These are phyloP conservation scores for Nesoenas mayeri DNA, from an alignment of 2,113 vertebrate species.

Conservation along the genomic window DNA sequence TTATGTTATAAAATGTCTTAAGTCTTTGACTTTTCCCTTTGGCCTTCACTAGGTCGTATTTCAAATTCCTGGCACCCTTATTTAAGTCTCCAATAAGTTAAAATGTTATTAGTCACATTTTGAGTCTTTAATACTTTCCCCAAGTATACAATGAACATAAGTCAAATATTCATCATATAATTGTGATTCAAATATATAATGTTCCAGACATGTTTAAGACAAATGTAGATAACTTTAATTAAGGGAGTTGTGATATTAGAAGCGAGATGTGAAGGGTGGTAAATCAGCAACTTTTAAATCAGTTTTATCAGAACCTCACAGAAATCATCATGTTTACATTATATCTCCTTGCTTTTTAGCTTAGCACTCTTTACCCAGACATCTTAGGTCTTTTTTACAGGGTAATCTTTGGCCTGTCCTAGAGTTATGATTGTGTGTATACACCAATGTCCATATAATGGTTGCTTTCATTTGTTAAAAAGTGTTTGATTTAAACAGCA, in stretches of 20 bases:
- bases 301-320: background rate
- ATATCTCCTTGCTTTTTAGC: background rate
- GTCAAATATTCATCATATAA: conserved; percentile 21
- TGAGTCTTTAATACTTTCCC: conserved; percentile 8
- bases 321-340: background rate
- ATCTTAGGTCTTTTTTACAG: background rate
- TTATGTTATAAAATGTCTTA: background rate
- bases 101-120: background rate
- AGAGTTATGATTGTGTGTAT: background rate
- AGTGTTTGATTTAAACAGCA: background rate
- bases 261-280: background rate
- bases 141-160: conserved; percentile 15
- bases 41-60: conserved; percentile 7
- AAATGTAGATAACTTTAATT: background rate
- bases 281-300: background rate
- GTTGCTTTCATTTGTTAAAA: background rate
- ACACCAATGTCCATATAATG: background rate
- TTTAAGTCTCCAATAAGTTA: conserved; percentile 12
- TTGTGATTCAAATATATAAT: background rate
- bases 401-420: background rate
- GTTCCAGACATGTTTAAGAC: background rate
- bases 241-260: background rate
- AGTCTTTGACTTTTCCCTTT: conserved; percentile 19
- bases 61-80: conserved; percentile 27
- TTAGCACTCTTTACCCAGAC: background rate